phyloP scores from a whole-genome alignment of 2,797 vertebrate genomes.

The Micromesistius poutassou region DNA sequence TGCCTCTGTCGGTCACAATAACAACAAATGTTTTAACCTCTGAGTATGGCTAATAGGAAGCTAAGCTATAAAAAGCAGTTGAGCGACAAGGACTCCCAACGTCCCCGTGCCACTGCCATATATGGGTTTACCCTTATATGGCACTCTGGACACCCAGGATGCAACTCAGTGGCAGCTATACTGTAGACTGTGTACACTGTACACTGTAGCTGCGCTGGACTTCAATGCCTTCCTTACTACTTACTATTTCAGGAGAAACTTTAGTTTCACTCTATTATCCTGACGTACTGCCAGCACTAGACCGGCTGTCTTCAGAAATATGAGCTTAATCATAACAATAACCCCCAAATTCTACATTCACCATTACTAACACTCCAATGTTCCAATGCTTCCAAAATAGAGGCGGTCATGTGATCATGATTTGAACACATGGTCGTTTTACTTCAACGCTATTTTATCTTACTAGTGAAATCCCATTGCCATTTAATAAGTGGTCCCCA shows the following conservation, averaged over 20 bases:
- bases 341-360: too few species aligned
- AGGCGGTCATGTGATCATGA: too few species aligned
- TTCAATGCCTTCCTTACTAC: neutral
- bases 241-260: neutral
- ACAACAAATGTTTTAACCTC: neutral
- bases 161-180: too few species aligned
- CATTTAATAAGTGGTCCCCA: too few species aligned
- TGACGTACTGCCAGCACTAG: neutral
- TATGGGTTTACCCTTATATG: neutral
- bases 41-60: neutral
- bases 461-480: too few species aligned
- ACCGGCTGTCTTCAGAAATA: too few species aligned
- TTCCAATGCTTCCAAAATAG: too few species aligned
- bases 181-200: too few species aligned
- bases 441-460: too few species aligned
- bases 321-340: too few species aligned
- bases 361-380: too few species aligned
- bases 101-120: neutral
- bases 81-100: neutral
- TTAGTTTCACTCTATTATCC: neutral
- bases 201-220: neutral
- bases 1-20: neutral
- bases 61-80: neutral
- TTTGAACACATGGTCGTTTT: too few species aligned
- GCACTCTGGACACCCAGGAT: neutral